Percentiles rank a stretch among this genome's conserved stretches.
phyloP scores from a whole-genome alignment of 1,140 invertebrate genomes.

The Cardiocondyla obscurior region DNA sequence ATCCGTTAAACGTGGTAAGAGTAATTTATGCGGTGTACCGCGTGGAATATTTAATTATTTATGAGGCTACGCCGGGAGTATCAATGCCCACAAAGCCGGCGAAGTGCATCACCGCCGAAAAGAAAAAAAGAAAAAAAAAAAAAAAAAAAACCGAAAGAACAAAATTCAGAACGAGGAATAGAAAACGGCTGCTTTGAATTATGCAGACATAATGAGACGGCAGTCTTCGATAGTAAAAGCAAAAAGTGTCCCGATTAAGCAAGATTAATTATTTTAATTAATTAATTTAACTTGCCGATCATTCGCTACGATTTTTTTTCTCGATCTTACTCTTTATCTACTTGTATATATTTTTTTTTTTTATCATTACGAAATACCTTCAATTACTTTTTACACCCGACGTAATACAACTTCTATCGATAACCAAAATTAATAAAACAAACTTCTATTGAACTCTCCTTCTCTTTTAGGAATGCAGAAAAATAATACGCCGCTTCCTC shows the following conservation, averaged over 20 bases:
- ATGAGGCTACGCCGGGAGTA: constrained; percentile 19
- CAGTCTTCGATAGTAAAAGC: background rate
- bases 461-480: background rate
- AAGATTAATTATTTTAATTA: background rate
- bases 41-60: constrained; percentile 48
- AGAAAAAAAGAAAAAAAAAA: background rate
- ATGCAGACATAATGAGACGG: constrained; percentile 21
- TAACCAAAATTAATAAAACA: constrained; percentile 14
- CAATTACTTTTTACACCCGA: background rate
- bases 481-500: background rate
- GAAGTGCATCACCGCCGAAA: background rate
- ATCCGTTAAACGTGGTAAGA: constrained; percentile 50
- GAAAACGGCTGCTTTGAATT: background rate
- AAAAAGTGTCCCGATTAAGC: background rate
- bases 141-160: background rate
- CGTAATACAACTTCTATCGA: background rate
- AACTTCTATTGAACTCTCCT: background rate
- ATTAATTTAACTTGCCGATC: background rate
- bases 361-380: background rate
- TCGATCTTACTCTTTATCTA: background rate
- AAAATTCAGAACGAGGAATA: constrained; percentile 6
- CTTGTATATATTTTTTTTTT: too few relatives aligned
- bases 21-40: constrained; percentile 44
- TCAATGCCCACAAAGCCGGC: constrained; percentile 2
- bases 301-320: background rate